phyloP scores from a whole-genome alignment of 2,888 invertebrate genomes.

The Lymantria dispar region DNA sequence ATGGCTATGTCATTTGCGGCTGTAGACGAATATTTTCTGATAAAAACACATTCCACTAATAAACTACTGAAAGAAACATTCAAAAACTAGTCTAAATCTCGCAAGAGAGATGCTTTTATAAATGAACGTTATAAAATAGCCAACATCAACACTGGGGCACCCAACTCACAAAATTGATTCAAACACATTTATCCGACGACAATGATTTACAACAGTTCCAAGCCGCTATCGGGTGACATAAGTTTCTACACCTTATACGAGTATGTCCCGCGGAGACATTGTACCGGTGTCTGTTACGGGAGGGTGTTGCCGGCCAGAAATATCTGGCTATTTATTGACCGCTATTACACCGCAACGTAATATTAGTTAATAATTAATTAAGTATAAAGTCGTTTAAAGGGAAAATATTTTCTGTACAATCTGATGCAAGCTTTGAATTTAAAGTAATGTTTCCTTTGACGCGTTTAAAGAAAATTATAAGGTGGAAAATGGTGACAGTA shows the following conservation, averaged over 20 bases:
- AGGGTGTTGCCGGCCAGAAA: slow-evolving; percentile 65
- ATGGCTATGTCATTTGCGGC: no score
- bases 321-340: slow-evolving; percentile 62
- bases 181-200: slow-evolving; percentile 26
- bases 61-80: not conserved
- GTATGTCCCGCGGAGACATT: slow-evolving; percentile 54
- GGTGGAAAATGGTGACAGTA: no score
- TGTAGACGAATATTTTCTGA: not conserved
- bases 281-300: slow-evolving; percentile 61
- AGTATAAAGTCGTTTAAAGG: no score
- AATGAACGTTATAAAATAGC: slow-evolving; percentile 3
- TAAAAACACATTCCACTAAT: not conserved
- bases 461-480: no score
- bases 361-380: not conserved
- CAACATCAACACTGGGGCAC: slow-evolving; percentile 18
- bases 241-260: slow-evolving; percentile 60
- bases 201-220: slow-evolving; percentile 39
- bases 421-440: no score
- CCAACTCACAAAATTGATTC: slow-evolving; percentile 27
- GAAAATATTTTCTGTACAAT: no score
- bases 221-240: slow-evolving; percentile 47
- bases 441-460: no score
- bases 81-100: no score
- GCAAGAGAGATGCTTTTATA: not conserved
- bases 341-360: slow-evolving; percentile 43